Evolutionary conservation across 2,888 invertebrate genomes (phyloP).

Genomic region (Eurytoma adleriae): DNA sequence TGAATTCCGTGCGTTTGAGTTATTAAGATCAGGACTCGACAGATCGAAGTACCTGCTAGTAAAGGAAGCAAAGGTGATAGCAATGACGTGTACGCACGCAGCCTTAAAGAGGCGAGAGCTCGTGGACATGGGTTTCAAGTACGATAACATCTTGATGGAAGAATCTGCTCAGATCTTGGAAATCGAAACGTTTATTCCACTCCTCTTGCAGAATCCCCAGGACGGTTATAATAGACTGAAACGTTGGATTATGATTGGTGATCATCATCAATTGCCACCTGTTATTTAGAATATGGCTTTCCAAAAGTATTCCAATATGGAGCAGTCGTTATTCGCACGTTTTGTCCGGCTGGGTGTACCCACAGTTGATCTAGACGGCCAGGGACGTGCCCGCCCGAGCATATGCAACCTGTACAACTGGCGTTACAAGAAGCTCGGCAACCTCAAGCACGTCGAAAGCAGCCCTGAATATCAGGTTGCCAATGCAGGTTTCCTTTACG

Average conservation of each 20-base stretch:
- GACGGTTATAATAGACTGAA: slow-evolving; percentile 97
- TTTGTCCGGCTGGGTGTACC: slow-evolving; percentile 98
- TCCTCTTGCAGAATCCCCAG: slow-evolving; percentile 98
- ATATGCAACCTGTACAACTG: slow-evolving; percentile 97
- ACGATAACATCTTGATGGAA: slow-evolving; percentile 99
- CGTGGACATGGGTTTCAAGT: slow-evolving; percentile 96
- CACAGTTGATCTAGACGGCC: slow-evolving; percentile 97
- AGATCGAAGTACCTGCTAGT: slow-evolving; percentile 97
- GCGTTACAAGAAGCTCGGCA: slow-evolving; percentile 97
- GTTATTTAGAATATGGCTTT: slow-evolving; percentile 99
- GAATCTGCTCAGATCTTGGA: slow-evolving; percentile 99
- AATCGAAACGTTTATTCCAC: slow-evolving; percentile 99
- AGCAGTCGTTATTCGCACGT: slow-evolving; percentile 97
- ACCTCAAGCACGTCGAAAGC: slow-evolving; percentile 91
- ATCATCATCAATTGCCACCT: slow-evolving; percentile 99
- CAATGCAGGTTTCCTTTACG: slow-evolving; percentile 94
- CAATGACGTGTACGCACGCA: slow-evolving; percentile 99
- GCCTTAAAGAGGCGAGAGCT: slow-evolving; percentile 97
- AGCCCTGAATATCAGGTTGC: slow-evolving; percentile 91
- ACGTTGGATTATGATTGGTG: slow-evolving; percentile 99
- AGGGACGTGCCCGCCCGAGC: slow-evolving; percentile 94
- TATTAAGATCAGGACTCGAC: slow-evolving; percentile 95
- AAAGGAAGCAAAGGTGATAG: slow-evolving; percentile 99
- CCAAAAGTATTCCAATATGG: slow-evolving; percentile 99
- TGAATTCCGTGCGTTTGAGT: slow-evolving; percentile 98